These are phyloP conservation scores for Uloborus plumipes DNA, from an alignment of 2,888 invertebrate species.

Conservation along the genomic window DNA sequence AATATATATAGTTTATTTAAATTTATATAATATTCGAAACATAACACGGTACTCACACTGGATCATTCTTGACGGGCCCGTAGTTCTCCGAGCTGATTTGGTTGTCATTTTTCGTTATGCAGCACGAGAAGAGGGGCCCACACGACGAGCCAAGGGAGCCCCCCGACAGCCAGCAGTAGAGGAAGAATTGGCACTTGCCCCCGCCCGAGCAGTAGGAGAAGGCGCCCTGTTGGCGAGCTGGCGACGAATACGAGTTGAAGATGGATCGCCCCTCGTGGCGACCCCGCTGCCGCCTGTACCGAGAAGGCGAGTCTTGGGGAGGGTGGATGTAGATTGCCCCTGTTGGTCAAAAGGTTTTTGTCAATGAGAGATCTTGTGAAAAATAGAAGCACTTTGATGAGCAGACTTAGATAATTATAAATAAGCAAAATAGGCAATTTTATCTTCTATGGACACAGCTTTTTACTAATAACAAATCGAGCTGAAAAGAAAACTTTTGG, in stretches of 20 bases:
- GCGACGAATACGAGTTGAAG: slow-evolving; percentile 14
- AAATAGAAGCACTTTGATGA: no score
- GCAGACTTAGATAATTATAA: no score
- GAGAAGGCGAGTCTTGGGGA: slow-evolving; percentile 11
- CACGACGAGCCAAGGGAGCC: slow-evolving; percentile 67
- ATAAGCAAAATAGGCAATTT: no score
- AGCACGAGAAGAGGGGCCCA: slow-evolving; percentile 67
- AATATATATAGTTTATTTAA: no score
- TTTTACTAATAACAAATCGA: no score
- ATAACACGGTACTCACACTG: slow-evolving; percentile 78
- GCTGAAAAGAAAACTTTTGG: no score
- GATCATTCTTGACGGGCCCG: slow-evolving; percentile 83
- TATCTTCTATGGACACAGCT: no score
- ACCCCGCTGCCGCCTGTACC: neutral
- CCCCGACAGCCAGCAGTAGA: slow-evolving; percentile 67
- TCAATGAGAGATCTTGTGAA: no score
- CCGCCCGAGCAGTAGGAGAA: slow-evolving; percentile 65
- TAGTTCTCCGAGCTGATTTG: slow-evolving; percentile 75
- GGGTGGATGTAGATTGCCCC: slow-evolving; percentile 56
- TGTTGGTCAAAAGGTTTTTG: neutral
- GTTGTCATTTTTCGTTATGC: slow-evolving; percentile 62
- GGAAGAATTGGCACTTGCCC: slow-evolving; percentile 67
- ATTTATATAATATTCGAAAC: no score
- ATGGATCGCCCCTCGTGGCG: slow-evolving; percentile 22
- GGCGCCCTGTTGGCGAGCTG: slow-evolving; percentile 36